Evolutionary conservation across 2,113 vertebrate genomes (phyloP).

Genomic region (Apodemus sylvaticus): DNA sequence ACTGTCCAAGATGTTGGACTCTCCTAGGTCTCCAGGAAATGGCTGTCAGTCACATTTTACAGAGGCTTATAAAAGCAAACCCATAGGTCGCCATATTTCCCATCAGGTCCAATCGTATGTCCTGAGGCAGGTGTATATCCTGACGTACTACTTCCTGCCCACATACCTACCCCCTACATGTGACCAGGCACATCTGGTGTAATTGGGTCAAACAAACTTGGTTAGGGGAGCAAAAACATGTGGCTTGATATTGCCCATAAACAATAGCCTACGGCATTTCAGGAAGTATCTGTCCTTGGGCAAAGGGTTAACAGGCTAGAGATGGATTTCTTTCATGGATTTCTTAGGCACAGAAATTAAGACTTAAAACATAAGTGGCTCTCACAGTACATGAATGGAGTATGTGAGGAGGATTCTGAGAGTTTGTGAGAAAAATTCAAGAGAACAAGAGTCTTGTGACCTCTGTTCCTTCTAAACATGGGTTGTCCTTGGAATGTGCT

Average conservation of each 20-base stretch:
- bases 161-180: neutral
- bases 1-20: neutral
- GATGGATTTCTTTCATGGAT: neutral
- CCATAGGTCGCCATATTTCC: neutral
- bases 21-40: neutral
- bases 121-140: neutral
- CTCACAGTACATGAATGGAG: neutral
- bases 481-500: neutral
- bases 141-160: neutral
- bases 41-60: neutral
- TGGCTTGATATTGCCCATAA: neutral
- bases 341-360: neutral
- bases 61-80: neutral
- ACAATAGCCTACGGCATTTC: neutral
- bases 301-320: neutral
- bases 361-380: neutral
- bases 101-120: neutral
- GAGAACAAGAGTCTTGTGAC: neutral
- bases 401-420: neutral
- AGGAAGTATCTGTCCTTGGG: neutral
- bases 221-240: neutral
- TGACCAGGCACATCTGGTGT: neutral
- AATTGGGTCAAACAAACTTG: neutral
- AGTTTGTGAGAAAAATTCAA: neutral
- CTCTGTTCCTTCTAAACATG: neutral